These are phyloP conservation scores for Tinea semifulvella DNA, from an alignment of 2,888 invertebrate species.

Conservation along the genomic window DNA sequence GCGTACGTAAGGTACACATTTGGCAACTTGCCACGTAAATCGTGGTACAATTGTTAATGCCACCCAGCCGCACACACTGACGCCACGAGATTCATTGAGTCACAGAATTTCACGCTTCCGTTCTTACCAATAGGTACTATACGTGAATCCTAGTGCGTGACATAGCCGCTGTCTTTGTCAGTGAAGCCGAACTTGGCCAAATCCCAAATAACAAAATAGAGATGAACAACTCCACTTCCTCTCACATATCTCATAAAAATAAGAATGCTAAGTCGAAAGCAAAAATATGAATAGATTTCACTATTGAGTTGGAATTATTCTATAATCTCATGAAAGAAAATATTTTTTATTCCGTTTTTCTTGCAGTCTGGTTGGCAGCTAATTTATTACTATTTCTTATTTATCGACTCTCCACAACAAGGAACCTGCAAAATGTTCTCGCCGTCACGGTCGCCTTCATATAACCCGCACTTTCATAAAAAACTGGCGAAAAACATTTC, in stretches of 20 bases:
- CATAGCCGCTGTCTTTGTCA: conserved; percentile 43
- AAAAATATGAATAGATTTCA: conserved; percentile 11
- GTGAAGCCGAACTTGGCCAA: conserved; percentile 44
- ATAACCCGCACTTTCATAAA: too few relatives aligned
- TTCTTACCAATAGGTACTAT: conserved; percentile 30
- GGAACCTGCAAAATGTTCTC: too few relatives aligned
- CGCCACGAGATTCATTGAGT: conserved; percentile 21
- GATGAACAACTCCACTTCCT: conserved; percentile 12
- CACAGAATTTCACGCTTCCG: conserved; percentile 34
- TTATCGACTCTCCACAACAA: too few relatives aligned
- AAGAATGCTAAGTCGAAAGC: conserved; percentile 8
- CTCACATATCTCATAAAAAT: conserved; percentile 12
- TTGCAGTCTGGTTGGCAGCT: not conserved
- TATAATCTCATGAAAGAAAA: conserved; percentile 1
- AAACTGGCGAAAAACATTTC: too few relatives aligned
- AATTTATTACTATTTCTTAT: conserved; percentile 7
- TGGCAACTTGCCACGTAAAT: conserved; percentile 13
- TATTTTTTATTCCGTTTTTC: not conserved
- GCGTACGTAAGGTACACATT: conserved; percentile 3
- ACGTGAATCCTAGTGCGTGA: conserved; percentile 36
- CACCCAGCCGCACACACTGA: conserved; percentile 3
- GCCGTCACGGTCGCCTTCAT: too few relatives aligned
- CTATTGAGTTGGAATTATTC: not conserved
- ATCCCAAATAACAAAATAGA: conserved; percentile 39
- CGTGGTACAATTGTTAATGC: conserved; percentile 8